Base-by-base conservation (phyloP, 2,113 vertebrate species). In the Eulacestoma nigropectus region DNA sequence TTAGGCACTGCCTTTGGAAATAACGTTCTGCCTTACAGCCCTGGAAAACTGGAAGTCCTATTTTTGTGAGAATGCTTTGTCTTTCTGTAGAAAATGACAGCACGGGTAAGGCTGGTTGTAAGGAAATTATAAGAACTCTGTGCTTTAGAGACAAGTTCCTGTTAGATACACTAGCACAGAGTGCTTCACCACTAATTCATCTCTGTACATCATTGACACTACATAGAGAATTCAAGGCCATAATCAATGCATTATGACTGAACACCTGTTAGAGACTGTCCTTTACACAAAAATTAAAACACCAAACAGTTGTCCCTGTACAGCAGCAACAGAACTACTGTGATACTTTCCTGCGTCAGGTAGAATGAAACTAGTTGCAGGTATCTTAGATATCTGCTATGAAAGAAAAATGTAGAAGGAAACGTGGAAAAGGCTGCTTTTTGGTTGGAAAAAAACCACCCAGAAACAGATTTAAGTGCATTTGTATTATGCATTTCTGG, bases 201-300 rank as follows among this genome's bases (percentile, higher is more conserved):
- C 37, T 27, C 37, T 73, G 2, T 33, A n/a, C 7, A 1, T 55
- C 49, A 32, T 5, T 81, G 42, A 63, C 47, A 42, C 12, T 32
- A 4, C 11, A 5, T 5, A 6, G 2, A 46, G 60, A 32, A 11
- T 63, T 74, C 0, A 4, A 20, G 15, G 47, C 49, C 20, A 10
- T 47, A 63, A 37, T 52, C 35, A 37, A 33, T 23, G 44, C 8
- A 4, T n/a, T n/a, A n/a, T 29, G 39, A 33, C 32, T 44, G 55
- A 69, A n/a, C 47, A 70, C 30, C 21, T 33, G 22, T 21, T 32
- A 16, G 2, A 25, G 26, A 44, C 9, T 9, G 23, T 41, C 56
- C 46, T 57, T 69, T 20, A 32, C 17, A 42, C 10, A 72, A 33
- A 89, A 63, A 53, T 11, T 8, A 30, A 52, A 62, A 15, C 29